Percentiles rank a stretch among this genome's conserved stretches.
Conservation (phyloP, 1,140 invertebrate species). For the Papilio polytes region DNA sequence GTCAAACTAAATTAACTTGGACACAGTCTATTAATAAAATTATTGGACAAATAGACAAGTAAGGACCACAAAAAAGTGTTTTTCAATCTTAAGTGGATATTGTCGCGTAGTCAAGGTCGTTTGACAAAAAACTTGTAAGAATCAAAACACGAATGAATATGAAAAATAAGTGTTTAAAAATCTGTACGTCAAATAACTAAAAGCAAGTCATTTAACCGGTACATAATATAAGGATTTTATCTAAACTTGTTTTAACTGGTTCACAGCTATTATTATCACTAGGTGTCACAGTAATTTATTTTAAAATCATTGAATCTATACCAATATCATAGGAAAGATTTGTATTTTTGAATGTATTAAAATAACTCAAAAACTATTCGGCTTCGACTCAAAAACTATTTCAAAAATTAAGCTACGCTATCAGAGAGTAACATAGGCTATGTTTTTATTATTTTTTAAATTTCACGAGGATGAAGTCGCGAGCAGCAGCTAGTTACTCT, state of each 20-base stretch:
- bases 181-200: slow-evolving; percentile 17
- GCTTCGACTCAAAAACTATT: too few relatives aligned
- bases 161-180: slow-evolving; percentile 15
- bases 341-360: too few relatives aligned
- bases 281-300: neutral
- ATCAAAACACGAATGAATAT: slow-evolving; percentile 13
- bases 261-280: neutral
- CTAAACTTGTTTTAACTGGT: slow-evolving; percentile 6
- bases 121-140: slow-evolving; percentile 23
- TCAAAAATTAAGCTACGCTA: too few relatives aligned
- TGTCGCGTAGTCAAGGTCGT: slow-evolving; percentile 29
- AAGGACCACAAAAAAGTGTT: slow-evolving; percentile 21
- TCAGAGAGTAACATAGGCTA: too few relatives aligned
- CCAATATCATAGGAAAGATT: too few relatives aligned
- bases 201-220: slow-evolving; percentile 8
- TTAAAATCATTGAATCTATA: neutral
- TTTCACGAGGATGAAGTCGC: too few relatives aligned
- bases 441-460: too few relatives aligned
- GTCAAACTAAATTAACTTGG: neutral
- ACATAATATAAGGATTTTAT: slow-evolving; percentile 8
- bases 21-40: slow-evolving; percentile 15
- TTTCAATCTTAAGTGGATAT: neutral
- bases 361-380: too few relatives aligned
- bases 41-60: slow-evolving; percentile 3
- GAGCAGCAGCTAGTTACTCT: too few relatives aligned